Evolutionary conservation across 2,113 vertebrate species (phyloP), one percentile per base, ranked within the genome.

Genomic region (Colinus virginianus): DNA sequence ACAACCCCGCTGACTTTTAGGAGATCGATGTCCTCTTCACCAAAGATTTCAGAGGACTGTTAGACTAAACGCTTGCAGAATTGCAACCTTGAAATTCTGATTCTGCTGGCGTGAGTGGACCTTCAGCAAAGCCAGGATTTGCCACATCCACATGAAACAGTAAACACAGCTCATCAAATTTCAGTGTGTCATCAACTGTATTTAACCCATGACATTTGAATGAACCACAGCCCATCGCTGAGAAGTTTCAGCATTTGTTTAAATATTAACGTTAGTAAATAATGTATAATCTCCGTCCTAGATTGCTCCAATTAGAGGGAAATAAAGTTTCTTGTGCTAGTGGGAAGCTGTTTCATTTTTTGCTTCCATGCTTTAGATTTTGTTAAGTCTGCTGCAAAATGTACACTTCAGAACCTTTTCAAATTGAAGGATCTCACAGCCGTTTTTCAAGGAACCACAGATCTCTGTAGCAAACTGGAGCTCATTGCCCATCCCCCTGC

Each of bases 321-420:
- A 40, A 32, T 76, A 7, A 6, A 13, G 10, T 85, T 81, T 87
- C 51, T 58, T 87, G 5, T 1, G 0, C 25, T 23, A 26, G 14
- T 13, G 68, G 30, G 23, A 88, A 87, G 49, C 45, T 74, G 43
- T 46, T 88, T 76, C 38, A 38, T 75, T 94, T 94, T 96, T 74
- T 84, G 8, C 58, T 84, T 93, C 70, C 49, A 26, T 67, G 53
- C 7, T 21, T n/a, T 64, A 48, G 26, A 11, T 18, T 40, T 78
- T 84, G 23, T 75, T 76, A 80, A 63, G 56, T 42, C 9, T 80
- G 10, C 16, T 58, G 13, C 23, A 80, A 42, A 71, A 68, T 34
- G 25, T 55, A 16, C 42, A 38, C 19, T 25, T 10, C 6, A 32
- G 14, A 89, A 45, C 32, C 36, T 78, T 48, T 81, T 75, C 61